These are phyloP conservation scores for Lytechinus variegatus DNA, from an alignment of 35 echinoderm and acorn worm genomes.

Conservation along the genomic window DNA sequence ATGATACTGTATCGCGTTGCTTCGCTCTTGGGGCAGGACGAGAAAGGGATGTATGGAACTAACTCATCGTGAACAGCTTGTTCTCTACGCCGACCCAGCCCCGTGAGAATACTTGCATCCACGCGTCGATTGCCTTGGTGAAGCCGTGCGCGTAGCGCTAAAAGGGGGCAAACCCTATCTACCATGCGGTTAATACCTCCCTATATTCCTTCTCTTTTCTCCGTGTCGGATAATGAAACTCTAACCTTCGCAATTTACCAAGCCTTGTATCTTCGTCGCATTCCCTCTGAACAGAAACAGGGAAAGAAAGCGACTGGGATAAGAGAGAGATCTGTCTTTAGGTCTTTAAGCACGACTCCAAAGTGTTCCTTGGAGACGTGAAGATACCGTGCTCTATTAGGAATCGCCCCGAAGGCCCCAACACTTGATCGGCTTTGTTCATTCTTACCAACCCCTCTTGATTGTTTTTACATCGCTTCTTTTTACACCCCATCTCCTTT, in stretches of 20 bases:
- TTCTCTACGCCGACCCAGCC: constrained; percentile 21
- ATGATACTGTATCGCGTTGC: constrained; percentile 18
- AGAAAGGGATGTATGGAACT: not conserved
- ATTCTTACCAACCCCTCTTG: constrained; percentile 17
- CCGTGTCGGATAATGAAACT: constrained; percentile 40
- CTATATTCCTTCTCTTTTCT: not conserved
- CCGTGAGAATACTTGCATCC: constrained; percentile 6
- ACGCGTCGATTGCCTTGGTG: constrained; percentile 41
- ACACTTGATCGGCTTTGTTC: constrained; percentile 44
- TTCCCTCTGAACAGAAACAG: constrained; percentile 2
- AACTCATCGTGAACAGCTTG: constrained; percentile 27
- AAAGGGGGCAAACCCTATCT: not conserved
- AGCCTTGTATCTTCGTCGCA: constrained; percentile 26
- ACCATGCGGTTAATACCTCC: not conserved
- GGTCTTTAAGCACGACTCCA: not conserved
- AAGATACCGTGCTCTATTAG: constrained; percentile 45
- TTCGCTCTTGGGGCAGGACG: not conserved
- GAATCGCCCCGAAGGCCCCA: not conserved
- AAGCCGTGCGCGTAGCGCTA: not conserved
- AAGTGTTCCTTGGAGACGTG: not conserved
- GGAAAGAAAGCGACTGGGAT: not conserved
- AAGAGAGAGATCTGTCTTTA: not conserved
- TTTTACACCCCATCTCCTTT: constrained; percentile 44
- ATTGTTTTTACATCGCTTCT: constrained; percentile 55
- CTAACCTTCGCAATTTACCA: constrained; percentile 26